Evolutionary conservation across 2,888 invertebrate species (phyloP), one percentile per base, ranked within the genome.

Genomic region (Gymnocheta viridis): DNA sequence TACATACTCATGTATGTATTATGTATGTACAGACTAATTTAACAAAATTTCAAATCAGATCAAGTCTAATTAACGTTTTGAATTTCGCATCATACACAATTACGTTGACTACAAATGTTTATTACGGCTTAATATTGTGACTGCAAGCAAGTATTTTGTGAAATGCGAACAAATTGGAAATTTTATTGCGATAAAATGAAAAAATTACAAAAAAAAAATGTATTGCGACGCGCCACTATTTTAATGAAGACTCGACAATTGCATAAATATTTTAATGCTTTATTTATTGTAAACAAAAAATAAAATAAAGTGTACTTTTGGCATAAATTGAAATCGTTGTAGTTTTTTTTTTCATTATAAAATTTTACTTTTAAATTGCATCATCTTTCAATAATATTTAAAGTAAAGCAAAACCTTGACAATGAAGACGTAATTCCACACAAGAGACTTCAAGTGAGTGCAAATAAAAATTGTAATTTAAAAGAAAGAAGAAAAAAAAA

Each of bases 331-430:
- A 44, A 54, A 62, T 51, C 38, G 17, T 73, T 56, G n/a, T 49
- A 58, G 24, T 49, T 69, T 60, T 10, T 54, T 49, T 69, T 60
- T 10, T 54, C 2, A 54, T 74, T 69, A 64, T 82, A 77, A 77
- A 62, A 82, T 70, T 66, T 72, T 72, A 60, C 49, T 72, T 51
- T 60, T n/a, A 66, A 72, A 82, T 82, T 82, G 66, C 82, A 82
- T 82, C 82, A 82, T 77, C 77, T 79, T 64, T 70, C 32, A 69
- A 38, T 10, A 35, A 12, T 24, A 14, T 17, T 62, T 6, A 5
- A 27, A 60, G 4, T 19, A 10, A 17, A 19, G 32, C 19, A 27
- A 69, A 29, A 41, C 22, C 27, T 54, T 70, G 67, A 60, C 49
- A 58, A 49, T 17, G 70, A 62, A 79, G 47, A 51, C 69, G 12